phyloP scores from a whole-genome alignment of 2,888 invertebrate genomes.

The Aquatica leii region DNA sequence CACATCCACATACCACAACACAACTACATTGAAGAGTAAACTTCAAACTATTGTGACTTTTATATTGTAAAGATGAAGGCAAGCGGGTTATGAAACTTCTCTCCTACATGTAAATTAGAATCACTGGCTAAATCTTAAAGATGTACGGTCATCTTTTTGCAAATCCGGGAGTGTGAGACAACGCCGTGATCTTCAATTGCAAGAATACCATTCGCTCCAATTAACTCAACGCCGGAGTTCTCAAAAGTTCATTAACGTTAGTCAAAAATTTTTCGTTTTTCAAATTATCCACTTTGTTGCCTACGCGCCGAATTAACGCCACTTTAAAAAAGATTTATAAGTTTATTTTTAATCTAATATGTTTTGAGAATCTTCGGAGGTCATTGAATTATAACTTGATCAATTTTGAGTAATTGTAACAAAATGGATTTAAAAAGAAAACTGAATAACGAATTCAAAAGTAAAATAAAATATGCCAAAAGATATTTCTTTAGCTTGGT shows the following conservation, averaged over 20 bases:
- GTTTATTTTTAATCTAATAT: not conserved
- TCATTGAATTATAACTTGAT: not conserved
- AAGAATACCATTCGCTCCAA: not conserved
- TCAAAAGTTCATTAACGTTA: not conserved
- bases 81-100: conserved; percentile 33
- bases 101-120: conserved; percentile 32
- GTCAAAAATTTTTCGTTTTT: not conserved
- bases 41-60: conserved; percentile 32
- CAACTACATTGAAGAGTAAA: conserved; percentile 23
- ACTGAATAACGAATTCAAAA: no score
- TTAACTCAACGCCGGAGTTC: not conserved
- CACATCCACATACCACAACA: conserved; percentile 24
- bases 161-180: not conserved
- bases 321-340: conserved; percentile 5
- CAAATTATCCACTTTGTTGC: conserved; percentile 7
- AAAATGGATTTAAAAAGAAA: no score
- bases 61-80: conserved; percentile 34
- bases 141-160: not conserved
- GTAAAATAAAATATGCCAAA: no score
- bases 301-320: conserved; percentile 6
- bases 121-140: conserved; percentile 8
- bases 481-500: no score
- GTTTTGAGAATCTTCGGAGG: not conserved
- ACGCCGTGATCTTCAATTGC: no score
- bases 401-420: no score